Conservation (phyloP, 2,113 vertebrate genomes). For the Clarias gariepinus region DNA sequence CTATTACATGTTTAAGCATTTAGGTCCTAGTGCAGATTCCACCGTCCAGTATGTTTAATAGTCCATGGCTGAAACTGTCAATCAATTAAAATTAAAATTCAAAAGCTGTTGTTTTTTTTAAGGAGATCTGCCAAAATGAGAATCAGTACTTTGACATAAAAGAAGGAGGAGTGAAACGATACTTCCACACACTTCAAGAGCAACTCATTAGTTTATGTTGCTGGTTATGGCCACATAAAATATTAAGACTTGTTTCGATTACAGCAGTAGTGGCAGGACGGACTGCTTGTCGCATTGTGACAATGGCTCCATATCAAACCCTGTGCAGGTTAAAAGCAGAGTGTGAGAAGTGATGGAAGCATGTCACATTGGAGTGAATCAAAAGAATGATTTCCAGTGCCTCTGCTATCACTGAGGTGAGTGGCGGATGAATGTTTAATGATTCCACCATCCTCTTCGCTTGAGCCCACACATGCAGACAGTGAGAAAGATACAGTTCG, state of each 20-base stretch:
- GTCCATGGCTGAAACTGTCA: background rate
- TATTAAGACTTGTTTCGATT: conserved; percentile 46
- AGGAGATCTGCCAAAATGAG: conserved; percentile 13
- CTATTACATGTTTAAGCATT: background rate
- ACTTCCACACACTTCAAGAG: background rate
- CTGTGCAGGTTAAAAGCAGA: conserved; percentile 44
- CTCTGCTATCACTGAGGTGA: conserved; percentile 56
- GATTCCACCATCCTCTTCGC: conserved; percentile 45
- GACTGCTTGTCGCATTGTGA: conserved; percentile 50
- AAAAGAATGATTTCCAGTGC: conserved; percentile 52
- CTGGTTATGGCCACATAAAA: conserved; percentile 44
- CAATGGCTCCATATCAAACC: conserved; percentile 44
- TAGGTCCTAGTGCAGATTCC: background rate
- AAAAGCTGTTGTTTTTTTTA: background rate
- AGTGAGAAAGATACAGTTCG: conserved; percentile 51
- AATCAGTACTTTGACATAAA: background rate
- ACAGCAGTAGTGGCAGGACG: conserved; percentile 13
- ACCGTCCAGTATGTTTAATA: background rate
- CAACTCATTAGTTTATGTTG: conserved; percentile 24
- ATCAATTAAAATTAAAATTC: background rate
- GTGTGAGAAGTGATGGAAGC: conserved; percentile 46
- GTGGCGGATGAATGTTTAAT: conserved; percentile 60
- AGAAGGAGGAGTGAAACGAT: background rate
- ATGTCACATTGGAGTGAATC: conserved; percentile 50
- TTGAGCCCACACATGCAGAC: conserved; percentile 51